Evolutionary conservation across 1,140 invertebrate species (phyloP).

Genomic region (Temnothorax nylanderi): DNA sequence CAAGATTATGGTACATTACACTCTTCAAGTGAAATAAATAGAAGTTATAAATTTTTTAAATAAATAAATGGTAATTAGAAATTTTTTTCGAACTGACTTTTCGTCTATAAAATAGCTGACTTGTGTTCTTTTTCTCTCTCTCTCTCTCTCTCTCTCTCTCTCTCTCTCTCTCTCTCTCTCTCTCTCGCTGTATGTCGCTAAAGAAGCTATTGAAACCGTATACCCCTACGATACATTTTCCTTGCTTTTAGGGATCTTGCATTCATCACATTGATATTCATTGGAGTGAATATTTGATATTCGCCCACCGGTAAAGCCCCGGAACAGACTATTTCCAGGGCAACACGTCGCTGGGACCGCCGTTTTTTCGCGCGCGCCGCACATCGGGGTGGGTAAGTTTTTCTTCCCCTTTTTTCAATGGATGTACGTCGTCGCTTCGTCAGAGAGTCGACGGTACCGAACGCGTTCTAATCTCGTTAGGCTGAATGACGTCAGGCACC

Average conservation of each 20-base stretch:
- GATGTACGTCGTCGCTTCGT: neutral
- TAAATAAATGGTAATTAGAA: neutral
- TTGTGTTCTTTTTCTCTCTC: neutral
- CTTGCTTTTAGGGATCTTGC: constrained; percentile 1
- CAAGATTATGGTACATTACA: neutral
- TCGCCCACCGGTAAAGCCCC: neutral
- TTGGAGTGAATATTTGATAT: neutral
- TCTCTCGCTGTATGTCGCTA: neutral
- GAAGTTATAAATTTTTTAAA: neutral
- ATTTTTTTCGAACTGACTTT: neutral
- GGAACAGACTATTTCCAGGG: constrained; percentile 14
- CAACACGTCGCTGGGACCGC: neutral
- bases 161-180: neutral
- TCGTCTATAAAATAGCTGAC: neutral
- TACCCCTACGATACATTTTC: neutral
- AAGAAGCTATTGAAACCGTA: neutral
- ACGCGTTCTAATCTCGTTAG: constrained; percentile 61
- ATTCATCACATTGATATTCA: neutral
- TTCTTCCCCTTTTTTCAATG: constrained; percentile 14
- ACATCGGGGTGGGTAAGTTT: neutral
- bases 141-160: neutral
- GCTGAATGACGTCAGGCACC: constrained; percentile 61
- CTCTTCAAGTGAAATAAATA: neutral
- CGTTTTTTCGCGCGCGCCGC: constrained; percentile 4
- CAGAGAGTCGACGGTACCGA: constrained; percentile 30